These are phyloP conservation scores for Pavo muticus DNA, from an alignment of 2,113 vertebrate species.

Conservation along the genomic window DNA sequence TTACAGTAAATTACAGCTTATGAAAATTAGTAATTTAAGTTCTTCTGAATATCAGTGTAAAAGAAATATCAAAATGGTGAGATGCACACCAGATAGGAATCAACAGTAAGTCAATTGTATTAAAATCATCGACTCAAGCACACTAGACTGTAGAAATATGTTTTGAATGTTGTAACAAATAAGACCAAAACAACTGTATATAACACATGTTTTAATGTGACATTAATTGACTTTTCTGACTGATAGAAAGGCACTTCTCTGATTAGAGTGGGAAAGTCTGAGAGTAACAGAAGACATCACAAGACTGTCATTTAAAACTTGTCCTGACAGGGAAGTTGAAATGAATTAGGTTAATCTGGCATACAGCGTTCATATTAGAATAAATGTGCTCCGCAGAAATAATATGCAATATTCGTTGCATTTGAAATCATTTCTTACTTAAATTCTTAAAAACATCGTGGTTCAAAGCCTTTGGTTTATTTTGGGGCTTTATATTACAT, in stretches of 20 bases:
- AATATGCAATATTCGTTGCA: not conserved
- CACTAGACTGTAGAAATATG: not conserved
- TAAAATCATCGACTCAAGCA: not conserved
- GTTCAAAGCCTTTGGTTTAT: not conserved
- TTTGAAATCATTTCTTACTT: not conserved
- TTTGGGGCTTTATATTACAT: not conserved
- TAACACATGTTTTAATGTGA: not conserved
- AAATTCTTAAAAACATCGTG: not conserved
- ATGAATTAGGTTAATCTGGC: not conserved
- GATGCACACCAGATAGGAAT: not conserved
- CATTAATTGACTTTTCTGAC: not conserved
- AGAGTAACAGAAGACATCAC: not conserved
- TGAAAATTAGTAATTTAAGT: not conserved
- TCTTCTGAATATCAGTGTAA: not conserved
- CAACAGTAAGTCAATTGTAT: not conserved
- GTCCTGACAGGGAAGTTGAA: not conserved
- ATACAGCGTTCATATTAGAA: not conserved
- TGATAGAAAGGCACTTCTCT: not conserved
- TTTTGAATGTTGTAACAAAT: not conserved
- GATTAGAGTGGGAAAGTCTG: not conserved
- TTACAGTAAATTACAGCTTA: not conserved
- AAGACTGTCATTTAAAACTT: not conserved
- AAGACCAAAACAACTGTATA: not conserved
- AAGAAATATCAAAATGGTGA: not conserved
- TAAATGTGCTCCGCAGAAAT: not conserved